Percentiles rank a stretch among this genome's conserved stretches.
Evolutionary conservation across 2,113 vertebrate genomes (phyloP).

Genomic region (Hucho hucho): DNA sequence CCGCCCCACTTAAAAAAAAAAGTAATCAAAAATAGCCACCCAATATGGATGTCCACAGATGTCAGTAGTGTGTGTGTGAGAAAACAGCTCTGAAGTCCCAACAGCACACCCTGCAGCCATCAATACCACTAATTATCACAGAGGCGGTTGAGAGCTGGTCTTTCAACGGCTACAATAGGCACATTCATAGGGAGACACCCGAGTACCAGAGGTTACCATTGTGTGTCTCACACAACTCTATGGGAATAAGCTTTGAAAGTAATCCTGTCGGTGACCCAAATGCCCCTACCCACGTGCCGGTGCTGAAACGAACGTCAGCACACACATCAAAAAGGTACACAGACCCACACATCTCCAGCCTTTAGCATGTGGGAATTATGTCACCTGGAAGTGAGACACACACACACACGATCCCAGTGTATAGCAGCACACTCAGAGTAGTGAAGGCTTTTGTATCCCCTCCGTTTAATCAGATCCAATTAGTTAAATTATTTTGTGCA

Average conservation of each 20-base stretch:
- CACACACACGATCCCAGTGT: not conserved
- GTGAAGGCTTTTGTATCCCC: not conserved
- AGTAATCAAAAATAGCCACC: too few species aligned
- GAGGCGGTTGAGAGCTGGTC: conserved; percentile 3
- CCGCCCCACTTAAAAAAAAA: too few species aligned
- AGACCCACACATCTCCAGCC: not conserved
- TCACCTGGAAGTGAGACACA: not conserved
- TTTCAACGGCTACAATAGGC: conserved; percentile 17
- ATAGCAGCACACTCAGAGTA: not conserved
- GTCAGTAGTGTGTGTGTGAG: not conserved
- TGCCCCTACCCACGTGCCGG: not conserved
- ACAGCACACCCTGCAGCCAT: not conserved
- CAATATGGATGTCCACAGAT: not conserved
- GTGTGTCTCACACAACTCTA: conserved; percentile 10
- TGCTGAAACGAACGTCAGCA: not conserved
- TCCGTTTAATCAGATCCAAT: not conserved
- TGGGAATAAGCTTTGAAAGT: conserved; percentile 11
- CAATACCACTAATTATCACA: conserved; percentile 7
- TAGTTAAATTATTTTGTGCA: not conserved
- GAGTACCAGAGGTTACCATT: conserved; percentile 12
- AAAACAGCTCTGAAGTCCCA: not conserved
- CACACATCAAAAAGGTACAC: not conserved
- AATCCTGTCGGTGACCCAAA: conserved; percentile 20
- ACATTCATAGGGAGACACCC: conserved; percentile 16
- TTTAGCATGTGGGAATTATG: not conserved